Conservation (phyloP, 2,888 invertebrate genomes). For the Agriopis marginaria region DNA sequence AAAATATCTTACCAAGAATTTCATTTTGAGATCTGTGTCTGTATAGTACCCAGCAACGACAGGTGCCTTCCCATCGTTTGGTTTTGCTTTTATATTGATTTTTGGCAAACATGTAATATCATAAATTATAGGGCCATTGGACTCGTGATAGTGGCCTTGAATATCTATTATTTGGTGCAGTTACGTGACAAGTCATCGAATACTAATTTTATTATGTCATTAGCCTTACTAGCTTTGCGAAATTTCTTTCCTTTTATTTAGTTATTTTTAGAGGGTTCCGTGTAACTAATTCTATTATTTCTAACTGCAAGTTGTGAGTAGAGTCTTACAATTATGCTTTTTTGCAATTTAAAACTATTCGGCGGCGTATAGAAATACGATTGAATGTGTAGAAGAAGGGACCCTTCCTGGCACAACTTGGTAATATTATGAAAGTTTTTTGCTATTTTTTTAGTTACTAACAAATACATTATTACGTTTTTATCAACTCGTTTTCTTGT, state of each 20-base stretch:
- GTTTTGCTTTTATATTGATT: slow-evolving; percentile 43
- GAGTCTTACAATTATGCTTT: no score
- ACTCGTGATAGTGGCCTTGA: slow-evolving; percentile 39
- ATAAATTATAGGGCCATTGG: slow-evolving; percentile 42
- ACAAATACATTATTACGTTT: no score
- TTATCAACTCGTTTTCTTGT: no score
- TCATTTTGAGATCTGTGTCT: slow-evolving; percentile 53
- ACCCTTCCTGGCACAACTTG: no score
- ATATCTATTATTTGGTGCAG: slow-evolving; percentile 17
- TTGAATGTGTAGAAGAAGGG: no score
- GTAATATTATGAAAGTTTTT: no score
- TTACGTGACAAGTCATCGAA: slow-evolving; percentile 16
- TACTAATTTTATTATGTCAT: slow-evolving; percentile 24
- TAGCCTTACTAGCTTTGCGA: background rate
- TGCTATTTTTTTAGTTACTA: no score
- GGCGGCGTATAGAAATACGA: no score
- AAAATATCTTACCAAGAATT: slow-evolving; percentile 49
- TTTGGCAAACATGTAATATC: slow-evolving; percentile 12
- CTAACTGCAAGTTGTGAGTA: no score
- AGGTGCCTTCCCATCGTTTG: slow-evolving; percentile 37
- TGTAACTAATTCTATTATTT: background rate
- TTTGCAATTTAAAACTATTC: no score
- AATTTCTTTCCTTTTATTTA: background rate
- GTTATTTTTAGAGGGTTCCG: slow-evolving; percentile 5
- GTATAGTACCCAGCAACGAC: slow-evolving; percentile 39